Percentiles rank a stretch among this genome's conserved stretches.
phyloP scores from a whole-genome alignment of 2,113 vertebrate genomes.

The Anguilla japonica region DNA sequence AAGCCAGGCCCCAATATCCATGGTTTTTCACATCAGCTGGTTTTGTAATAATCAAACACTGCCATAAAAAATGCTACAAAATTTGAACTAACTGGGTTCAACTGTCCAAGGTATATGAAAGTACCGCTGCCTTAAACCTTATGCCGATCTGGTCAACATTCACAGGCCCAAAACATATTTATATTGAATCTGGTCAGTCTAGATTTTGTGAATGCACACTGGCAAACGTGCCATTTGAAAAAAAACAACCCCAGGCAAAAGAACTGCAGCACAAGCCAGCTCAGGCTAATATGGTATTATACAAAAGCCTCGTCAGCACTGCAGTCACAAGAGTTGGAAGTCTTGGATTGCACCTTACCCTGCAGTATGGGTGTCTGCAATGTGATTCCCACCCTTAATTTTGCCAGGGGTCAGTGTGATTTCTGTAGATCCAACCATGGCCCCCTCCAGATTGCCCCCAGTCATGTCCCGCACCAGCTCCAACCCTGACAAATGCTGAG shows the following conservation, averaged over 20 bases:
- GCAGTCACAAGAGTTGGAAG: not conserved
- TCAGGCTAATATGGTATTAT: not conserved
- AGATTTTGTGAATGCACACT: not conserved
- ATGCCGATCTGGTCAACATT: too few relatives aligned
- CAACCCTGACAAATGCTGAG: constrained; percentile 91
- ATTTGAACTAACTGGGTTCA: too few relatives aligned
- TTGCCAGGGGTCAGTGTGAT: constrained; percentile 82
- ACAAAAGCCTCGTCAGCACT: not conserved
- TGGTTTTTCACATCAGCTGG: too few relatives aligned
- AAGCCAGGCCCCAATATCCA: not conserved
- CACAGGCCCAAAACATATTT: too few relatives aligned
- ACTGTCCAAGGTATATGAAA: too few relatives aligned
- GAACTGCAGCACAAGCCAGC: not conserved
- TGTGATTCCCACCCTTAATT: constrained; percentile 82
- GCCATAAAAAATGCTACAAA: too few relatives aligned
- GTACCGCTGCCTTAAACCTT: too few relatives aligned
- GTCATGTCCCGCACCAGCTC: constrained; percentile 86
- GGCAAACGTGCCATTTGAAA: not conserved
- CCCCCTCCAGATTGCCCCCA: constrained; percentile 83
- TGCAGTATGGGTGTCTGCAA: constrained; percentile 87
- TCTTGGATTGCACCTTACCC: constrained; percentile 66
- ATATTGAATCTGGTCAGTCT: not conserved
- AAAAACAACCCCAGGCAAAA: not conserved
- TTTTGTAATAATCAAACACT: too few relatives aligned
- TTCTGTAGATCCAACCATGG: constrained; percentile 86